Percentiles rank a stretch among this genome's conserved stretches.
Conservation (phyloP, 37 sponge, comb jelly and placozoan genomes). For the Agelas oroides region DNA sequence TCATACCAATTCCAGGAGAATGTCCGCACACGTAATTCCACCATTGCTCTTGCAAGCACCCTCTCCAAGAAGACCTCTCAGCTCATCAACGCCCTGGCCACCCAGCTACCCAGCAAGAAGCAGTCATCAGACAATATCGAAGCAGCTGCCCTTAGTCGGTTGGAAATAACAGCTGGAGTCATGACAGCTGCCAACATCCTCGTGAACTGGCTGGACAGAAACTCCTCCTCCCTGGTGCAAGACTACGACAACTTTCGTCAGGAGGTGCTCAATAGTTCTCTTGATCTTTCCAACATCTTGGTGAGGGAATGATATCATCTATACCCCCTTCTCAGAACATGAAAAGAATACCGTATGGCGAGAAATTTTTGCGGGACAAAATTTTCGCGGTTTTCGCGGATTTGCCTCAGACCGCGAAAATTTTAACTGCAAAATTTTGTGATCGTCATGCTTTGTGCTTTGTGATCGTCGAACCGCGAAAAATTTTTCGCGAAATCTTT, state of each 20-base stretch:
- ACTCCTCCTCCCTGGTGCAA: slow-evolving; percentile 30
- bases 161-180: slow-evolving; percentile 53
- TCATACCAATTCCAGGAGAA: slow-evolving; percentile 37
- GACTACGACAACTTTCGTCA: slow-evolving; percentile 54
- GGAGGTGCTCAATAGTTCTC: slow-evolving; percentile 14
- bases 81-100: slow-evolving; percentile 41
- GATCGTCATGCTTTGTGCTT: no score
- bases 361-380: no score
- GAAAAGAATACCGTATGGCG: no score
- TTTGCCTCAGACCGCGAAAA: no score
- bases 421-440: no score
- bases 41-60: slow-evolving; percentile 42
- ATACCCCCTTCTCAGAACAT: no score
- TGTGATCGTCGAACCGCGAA: no score
- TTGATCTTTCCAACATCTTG: slow-evolving; percentile 31
- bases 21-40: slow-evolving; percentile 24
- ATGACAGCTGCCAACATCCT: slow-evolving; percentile 54
- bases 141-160: background rate
- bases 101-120: background rate
- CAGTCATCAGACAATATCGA: background rate
- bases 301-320: no score
- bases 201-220: slow-evolving; percentile 65
- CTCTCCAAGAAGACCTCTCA: slow-evolving; percentile 81
- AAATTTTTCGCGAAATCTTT: no score
- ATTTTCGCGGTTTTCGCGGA: no score